Percentiles rank a stretch among this genome's conserved stretches.
Conservation (phyloP, 1,140 invertebrate species). For the Zophobas morio region DNA sequence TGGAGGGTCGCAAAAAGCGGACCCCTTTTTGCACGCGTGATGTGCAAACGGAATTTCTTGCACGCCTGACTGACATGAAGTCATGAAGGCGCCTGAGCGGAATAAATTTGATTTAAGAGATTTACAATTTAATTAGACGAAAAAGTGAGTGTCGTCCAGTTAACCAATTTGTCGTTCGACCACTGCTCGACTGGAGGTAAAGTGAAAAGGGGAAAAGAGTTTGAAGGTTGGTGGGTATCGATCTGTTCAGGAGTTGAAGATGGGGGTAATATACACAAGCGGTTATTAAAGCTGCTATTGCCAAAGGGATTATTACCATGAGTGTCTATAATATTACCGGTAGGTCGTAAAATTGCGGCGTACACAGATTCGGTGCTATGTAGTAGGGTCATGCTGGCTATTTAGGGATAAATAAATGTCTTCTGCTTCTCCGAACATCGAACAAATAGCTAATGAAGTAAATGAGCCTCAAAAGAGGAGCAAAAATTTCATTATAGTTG, state of each 20-base stretch:
- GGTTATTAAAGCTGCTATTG: slow-evolving; percentile 36
- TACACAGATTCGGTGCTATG: slow-evolving; percentile 15
- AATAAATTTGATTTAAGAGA: slow-evolving; percentile 20
- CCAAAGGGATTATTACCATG: slow-evolving; percentile 37
- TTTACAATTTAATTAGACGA: background rate
- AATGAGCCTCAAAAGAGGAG: too few species aligned
- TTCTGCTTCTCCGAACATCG: background rate
- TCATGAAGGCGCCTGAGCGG: slow-evolving; percentile 21
- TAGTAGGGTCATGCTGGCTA: background rate
- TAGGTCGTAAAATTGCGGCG: slow-evolving; percentile 9
- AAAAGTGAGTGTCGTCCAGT: background rate
- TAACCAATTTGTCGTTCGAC: background rate
- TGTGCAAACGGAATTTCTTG: slow-evolving; percentile 6
- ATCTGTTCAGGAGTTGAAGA: background rate
- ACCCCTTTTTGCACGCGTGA: slow-evolving; percentile 3
- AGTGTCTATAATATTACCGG: slow-evolving; percentile 31
- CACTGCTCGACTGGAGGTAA: background rate
- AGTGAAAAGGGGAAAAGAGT: background rate
- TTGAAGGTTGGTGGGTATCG: background rate
- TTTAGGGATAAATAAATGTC: background rate
- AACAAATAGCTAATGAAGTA: too few species aligned
- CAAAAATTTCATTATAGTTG: too few species aligned
- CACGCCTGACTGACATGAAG: slow-evolving; percentile 8
- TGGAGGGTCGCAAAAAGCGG: background rate
- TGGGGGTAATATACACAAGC: slow-evolving; percentile 5